These are phyloP conservation scores for Girardinus metallicus DNA, from an alignment of 2,797 vertebrate species.

Conservation along the genomic window DNA sequence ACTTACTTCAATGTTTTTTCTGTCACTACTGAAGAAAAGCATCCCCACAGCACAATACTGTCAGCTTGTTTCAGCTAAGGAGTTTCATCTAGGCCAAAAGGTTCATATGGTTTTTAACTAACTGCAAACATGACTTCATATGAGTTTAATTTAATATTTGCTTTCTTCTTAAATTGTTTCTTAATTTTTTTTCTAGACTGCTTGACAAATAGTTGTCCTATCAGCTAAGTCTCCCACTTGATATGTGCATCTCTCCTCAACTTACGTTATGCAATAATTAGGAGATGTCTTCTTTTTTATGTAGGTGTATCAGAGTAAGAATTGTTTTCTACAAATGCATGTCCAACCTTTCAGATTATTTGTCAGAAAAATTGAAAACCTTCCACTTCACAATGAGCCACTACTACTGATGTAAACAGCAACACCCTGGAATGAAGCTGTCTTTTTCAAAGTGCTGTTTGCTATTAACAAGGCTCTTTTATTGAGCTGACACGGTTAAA, in stretches of 20 bases:
- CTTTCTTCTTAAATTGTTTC: neutral
- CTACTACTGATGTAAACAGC: too few relatives aligned
- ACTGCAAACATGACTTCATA: neutral
- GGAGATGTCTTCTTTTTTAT: neutral
- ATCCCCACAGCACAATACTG: neutral
- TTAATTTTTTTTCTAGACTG: neutral
- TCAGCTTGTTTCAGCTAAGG: too few relatives aligned
- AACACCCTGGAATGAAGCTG: conserved; percentile 26
- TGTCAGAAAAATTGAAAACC: neutral
- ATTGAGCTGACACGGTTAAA: conserved; percentile 45
- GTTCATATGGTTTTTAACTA: neutral
- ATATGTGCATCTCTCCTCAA: neutral
- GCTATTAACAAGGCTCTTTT: conserved; percentile 66
- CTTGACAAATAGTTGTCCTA: neutral
- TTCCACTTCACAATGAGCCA: neutral
- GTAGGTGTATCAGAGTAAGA: neutral
- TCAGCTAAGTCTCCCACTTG: neutral
- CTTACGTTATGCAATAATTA: neutral
- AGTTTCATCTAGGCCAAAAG: too few relatives aligned
- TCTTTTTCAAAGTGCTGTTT: conserved; percentile 43
- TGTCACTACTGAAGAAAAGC: neutral
- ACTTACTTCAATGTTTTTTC: neutral
- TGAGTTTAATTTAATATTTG: neutral
- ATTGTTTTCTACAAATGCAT: neutral
- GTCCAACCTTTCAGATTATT: neutral